Percentiles rank a stretch among this genome's conserved stretches.
Evolutionary conservation across 1,140 invertebrate species (phyloP).

Genomic region (Holcopasites calliopsidis): DNA sequence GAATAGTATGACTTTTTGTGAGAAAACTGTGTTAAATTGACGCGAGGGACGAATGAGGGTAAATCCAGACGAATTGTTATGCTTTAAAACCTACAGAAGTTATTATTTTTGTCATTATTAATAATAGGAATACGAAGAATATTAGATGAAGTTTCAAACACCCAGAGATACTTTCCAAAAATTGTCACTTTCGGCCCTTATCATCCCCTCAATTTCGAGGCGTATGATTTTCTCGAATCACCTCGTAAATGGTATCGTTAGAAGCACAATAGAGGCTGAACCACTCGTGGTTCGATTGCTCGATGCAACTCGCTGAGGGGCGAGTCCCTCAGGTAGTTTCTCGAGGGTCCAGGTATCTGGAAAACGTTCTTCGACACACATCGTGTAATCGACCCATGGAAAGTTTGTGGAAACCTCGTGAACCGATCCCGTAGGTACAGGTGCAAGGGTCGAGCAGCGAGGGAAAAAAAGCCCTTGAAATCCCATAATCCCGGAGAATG

Average conservation of each 20-base stretch:
- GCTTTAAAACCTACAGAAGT: too few species aligned
- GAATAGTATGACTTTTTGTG: too few species aligned
- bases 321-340: slow-evolving; percentile 44
- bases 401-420: slow-evolving; percentile 14
- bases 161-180: too few species aligned
- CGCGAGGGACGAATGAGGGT: too few species aligned
- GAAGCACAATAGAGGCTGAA: slow-evolving; percentile 46
- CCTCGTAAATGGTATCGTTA: slow-evolving; percentile 52
- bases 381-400: slow-evolving; percentile 44
- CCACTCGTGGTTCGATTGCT: slow-evolving; percentile 29
- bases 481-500: slow-evolving; percentile 30
- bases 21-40: too few species aligned
- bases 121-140: too few species aligned
- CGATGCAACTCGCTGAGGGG: slow-evolving; percentile 14
- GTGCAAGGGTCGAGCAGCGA: slow-evolving; percentile 12
- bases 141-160: background rate
- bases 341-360: slow-evolving; percentile 50
- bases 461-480: slow-evolving; percentile 35
- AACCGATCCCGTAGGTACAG: slow-evolving; percentile 32
- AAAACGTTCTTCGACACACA: slow-evolving; percentile 36
- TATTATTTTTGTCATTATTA: too few species aligned
- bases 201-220: slow-evolving; percentile 3
- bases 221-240: slow-evolving; percentile 36
- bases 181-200: too few species aligned
- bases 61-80: too few species aligned